These are phyloP conservation scores for Mastacembelus armatus DNA, from an alignment of 2,797 vertebrate species.

Conservation along the genomic window DNA sequence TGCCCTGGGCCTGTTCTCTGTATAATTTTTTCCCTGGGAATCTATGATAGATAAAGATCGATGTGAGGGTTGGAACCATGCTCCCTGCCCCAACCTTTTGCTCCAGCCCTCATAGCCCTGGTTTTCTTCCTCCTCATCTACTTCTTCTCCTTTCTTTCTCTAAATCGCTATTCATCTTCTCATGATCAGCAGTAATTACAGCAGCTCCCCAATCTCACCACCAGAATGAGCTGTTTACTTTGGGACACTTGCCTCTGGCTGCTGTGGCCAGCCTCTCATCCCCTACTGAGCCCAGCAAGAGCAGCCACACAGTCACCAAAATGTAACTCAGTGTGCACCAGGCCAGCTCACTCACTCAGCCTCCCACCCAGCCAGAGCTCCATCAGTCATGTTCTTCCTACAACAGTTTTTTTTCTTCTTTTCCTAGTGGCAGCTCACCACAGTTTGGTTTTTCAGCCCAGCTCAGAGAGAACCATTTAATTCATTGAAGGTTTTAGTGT, in stretches of 20 bases:
- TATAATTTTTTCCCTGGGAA: slow-evolving; percentile 61
- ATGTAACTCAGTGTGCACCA: slow-evolving; percentile 22
- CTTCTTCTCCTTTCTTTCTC: slow-evolving; percentile 39
- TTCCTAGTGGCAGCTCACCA: slow-evolving; percentile 19
- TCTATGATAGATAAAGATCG: slow-evolving; percentile 73
- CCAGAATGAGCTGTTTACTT: slow-evolving; percentile 73
- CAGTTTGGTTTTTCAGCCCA: slow-evolving; percentile 46
- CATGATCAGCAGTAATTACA: slow-evolving; percentile 65
- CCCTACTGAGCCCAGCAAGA: slow-evolving; percentile 44
- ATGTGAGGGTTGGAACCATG: slow-evolving; percentile 55
- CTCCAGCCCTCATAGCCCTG: slow-evolving; percentile 12
- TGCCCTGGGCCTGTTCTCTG: slow-evolving; percentile 37
- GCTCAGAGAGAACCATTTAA: slow-evolving; percentile 50
- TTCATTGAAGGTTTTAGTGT: slow-evolving; percentile 49
- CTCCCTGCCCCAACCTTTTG: slow-evolving; percentile 7
- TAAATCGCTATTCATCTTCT: slow-evolving; percentile 61
- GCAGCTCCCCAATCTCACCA: slow-evolving; percentile 58
- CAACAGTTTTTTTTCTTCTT: not conserved
- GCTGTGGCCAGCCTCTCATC: slow-evolving; percentile 51
- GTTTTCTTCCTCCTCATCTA: slow-evolving; percentile 27
- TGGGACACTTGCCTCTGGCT: slow-evolving; percentile 69
- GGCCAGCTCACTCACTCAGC: slow-evolving; percentile 5
- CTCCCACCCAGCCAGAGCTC: slow-evolving; percentile 34
- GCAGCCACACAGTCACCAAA: slow-evolving; percentile 60
- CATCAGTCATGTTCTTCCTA: slow-evolving; percentile 28